Evolutionary conservation across 2,113 vertebrate genomes (phyloP).

Genomic region (Colinus virginianus): DNA sequence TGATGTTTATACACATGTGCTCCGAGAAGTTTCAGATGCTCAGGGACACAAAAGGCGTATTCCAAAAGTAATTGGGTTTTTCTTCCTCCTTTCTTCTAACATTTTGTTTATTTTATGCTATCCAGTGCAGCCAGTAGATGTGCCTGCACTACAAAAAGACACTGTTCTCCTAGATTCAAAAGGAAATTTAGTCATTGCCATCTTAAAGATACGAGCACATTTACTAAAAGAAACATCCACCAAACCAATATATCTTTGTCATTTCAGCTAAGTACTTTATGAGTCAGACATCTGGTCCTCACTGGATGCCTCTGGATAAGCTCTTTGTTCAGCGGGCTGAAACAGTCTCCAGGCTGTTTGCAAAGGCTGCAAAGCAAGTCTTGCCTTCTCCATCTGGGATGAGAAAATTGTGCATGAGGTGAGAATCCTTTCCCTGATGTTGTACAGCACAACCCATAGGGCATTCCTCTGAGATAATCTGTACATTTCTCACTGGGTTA

Average conservation of each 20-base stretch:
- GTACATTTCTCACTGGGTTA: not conserved
- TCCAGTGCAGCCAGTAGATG: not conserved
- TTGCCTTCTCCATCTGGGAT: not conserved
- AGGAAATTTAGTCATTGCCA: constrained; percentile 30
- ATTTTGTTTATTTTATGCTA: not conserved
- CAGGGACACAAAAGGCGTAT: not conserved
- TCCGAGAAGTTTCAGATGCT: not conserved
- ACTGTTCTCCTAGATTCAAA: constrained; percentile 10
- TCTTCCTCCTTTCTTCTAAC: not conserved
- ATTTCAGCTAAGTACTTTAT: constrained; percentile 29
- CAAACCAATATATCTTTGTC: constrained; percentile 10
- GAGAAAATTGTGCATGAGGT: not conserved
- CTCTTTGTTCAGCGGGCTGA: not conserved
- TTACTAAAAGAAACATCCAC: constrained; percentile 42
- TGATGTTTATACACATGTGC: not conserved
- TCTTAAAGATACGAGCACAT: not conserved
- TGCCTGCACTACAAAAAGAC: not conserved
- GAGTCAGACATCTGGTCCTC: constrained; percentile 45
- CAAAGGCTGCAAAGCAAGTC: not conserved
- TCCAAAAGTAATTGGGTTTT: not conserved
- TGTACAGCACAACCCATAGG: accelerated
- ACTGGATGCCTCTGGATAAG: constrained; percentile 15
- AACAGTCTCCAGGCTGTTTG: not conserved
- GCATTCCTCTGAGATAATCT: not conserved
- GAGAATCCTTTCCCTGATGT: not conserved